Evolutionary conservation across 2,113 vertebrate species (phyloP).

Genomic region (Myrmophylax atrothorax): DNA sequence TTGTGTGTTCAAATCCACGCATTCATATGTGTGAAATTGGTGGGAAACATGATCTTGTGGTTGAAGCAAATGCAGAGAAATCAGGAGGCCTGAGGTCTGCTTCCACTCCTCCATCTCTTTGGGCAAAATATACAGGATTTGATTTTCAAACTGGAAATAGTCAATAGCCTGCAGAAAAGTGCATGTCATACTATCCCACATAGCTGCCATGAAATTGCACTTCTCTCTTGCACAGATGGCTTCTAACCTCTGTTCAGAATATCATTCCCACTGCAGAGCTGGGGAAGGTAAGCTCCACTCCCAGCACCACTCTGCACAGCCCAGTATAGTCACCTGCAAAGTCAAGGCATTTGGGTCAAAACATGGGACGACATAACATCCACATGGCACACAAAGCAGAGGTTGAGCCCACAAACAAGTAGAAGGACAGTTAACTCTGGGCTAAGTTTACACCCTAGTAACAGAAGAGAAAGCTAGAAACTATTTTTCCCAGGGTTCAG

Average conservation of each 20-base stretch:
- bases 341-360: neutral
- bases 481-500: neutral
- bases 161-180: neutral
- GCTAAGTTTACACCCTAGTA: accelerated
- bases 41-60: neutral
- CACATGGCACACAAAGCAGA: neutral
- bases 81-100: neutral
- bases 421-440: neutral
- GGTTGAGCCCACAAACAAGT: accelerated
- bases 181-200: accelerated
- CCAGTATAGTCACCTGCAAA: neutral
- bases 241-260: neutral
- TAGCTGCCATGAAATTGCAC: neutral
- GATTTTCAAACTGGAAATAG: neutral
- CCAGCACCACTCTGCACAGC: neutral
- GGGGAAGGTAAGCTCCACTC: neutral
- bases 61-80: neutral
- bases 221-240: neutral
- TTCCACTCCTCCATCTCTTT: neutral
- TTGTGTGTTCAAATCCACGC: neutral
- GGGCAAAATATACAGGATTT: neutral
- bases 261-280: neutral
- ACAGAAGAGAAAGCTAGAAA: neutral
- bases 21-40: neutral
- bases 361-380: neutral